Percentiles rank a stretch among this genome's conserved stretches.
Evolutionary conservation across 2,113 vertebrate genomes (phyloP).

Genomic region (Neodontobutis hainanensis): DNA sequence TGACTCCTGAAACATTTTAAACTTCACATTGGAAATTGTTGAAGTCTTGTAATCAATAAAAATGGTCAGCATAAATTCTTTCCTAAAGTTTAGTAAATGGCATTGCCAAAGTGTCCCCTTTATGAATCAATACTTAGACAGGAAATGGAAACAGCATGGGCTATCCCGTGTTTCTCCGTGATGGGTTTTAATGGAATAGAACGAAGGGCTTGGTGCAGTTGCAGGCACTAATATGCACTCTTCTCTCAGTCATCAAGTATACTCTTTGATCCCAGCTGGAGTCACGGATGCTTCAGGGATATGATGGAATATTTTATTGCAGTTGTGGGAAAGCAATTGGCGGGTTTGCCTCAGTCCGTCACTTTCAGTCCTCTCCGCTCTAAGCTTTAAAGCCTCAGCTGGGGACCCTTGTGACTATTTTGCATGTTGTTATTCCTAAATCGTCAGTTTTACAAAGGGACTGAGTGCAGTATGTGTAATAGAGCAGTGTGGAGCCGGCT

Average conservation of each 20-base stretch:
- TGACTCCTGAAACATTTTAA: background rate
- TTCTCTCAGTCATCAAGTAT: constrained; percentile 58
- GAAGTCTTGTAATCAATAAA: background rate
- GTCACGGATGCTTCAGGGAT: constrained; percentile 64
- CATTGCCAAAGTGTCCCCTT: constrained; percentile 18
- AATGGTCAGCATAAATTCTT: background rate
- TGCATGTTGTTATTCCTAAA: constrained; percentile 59
- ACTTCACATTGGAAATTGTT: background rate
- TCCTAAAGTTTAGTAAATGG: background rate
- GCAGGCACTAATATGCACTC: constrained; percentile 51
- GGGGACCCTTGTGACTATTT: constrained; percentile 58
- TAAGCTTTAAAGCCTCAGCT: constrained; percentile 61
- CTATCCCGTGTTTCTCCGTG: constrained; percentile 45
- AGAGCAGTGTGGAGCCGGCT: background rate
- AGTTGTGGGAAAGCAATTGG: constrained; percentile 54
- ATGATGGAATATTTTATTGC: constrained; percentile 75
- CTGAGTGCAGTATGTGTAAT: constrained; percentile 12
- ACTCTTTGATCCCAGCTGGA: constrained; percentile 75
- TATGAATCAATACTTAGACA: constrained; percentile 27
- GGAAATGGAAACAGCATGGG: constrained; percentile 46
- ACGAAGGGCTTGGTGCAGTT: constrained; percentile 44
- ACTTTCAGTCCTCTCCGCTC: constrained; percentile 37
- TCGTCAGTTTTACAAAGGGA: constrained; percentile 50
- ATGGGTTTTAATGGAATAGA: constrained; percentile 59
- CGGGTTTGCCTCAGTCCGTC: constrained; percentile 41